A percentile compares a stretch with the other conserved stretches of the same genome.
Conservation (phyloP, 1,140 invertebrate species). For the Drosophila erecta region DNA sequence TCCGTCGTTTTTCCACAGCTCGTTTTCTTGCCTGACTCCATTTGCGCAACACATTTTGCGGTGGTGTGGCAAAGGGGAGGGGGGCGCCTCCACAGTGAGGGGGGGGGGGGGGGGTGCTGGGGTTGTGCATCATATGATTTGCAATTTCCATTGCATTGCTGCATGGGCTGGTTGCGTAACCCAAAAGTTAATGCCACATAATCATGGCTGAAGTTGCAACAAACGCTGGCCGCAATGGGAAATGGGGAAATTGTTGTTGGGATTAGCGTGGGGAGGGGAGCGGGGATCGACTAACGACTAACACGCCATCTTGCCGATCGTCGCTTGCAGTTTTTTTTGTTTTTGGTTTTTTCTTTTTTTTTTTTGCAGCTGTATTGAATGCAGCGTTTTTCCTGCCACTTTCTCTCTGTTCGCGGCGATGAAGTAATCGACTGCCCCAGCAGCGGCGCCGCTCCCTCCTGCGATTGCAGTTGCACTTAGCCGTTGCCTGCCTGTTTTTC, state of each 20-base stretch:
- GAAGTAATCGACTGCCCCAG: conserved; percentile 63
- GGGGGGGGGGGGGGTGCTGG: conserved; percentile 16
- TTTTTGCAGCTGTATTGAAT: neutral
- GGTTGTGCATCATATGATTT: conserved; percentile 72
- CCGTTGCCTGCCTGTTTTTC: conserved; percentile 8
- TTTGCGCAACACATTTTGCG: conserved; percentile 76
- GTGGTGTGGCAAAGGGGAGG: neutral
- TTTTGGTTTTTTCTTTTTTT: conserved; percentile 8
- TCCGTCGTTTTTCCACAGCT: conserved; percentile 24
- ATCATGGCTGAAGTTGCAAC: conserved; percentile 82
- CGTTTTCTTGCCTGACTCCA: conserved; percentile 58
- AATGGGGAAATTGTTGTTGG: conserved; percentile 68
- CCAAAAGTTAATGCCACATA: conserved; percentile 82
- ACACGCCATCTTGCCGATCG: conserved; percentile 63
- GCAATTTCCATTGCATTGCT: conserved; percentile 73
- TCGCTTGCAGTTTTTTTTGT: conserved; percentile 27
- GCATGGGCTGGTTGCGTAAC: conserved; percentile 76
- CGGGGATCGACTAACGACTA: conserved; percentile 25
- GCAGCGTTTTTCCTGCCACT: conserved; percentile 74
- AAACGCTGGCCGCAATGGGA: conserved; percentile 70
- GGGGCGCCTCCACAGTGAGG: conserved; percentile 4
- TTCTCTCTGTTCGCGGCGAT: conserved; percentile 69
- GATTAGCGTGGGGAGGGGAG: neutral
- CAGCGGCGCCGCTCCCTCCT: neutral
- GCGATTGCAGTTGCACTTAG: conserved; percentile 22